Percentiles rank a stretch among this genome's conserved stretches.
Evolutionary conservation across 2,888 invertebrate species (phyloP).

Genomic region (Choristoneura rosaceana): DNA sequence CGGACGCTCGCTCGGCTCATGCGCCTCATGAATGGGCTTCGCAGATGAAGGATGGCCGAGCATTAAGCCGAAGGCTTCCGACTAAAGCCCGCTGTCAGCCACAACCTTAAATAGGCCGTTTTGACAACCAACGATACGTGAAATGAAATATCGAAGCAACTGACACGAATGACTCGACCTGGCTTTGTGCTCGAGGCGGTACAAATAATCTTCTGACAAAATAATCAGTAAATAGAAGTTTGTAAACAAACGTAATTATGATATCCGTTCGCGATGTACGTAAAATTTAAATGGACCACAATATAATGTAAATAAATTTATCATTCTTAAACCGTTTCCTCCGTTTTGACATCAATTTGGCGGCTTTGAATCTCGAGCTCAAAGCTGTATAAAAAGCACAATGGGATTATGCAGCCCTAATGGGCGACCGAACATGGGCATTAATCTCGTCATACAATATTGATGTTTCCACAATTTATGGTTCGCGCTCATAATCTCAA

Average conservation of each 20-base stretch:
- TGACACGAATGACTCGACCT: constrained; percentile 58
- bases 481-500: constrained; percentile 75
- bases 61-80: constrained; percentile 58
- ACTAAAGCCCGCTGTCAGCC: constrained; percentile 63
- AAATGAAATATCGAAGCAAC: constrained; percentile 78
- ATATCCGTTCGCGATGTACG: not conserved
- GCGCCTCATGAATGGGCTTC: constrained; percentile 67
- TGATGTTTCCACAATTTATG: constrained; percentile 82
- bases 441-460: constrained; percentile 84
- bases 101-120: constrained; percentile 67
- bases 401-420: constrained; percentile 82
- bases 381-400: constrained; percentile 77
- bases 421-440: constrained; percentile 83
- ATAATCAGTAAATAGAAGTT: constrained; percentile 27
- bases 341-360: constrained; percentile 70
- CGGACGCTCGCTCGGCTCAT: constrained; percentile 51
- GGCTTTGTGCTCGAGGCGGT: constrained; percentile 27
- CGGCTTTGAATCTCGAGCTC: constrained; percentile 66
- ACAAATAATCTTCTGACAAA: constrained; percentile 33
- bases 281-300: constrained; percentile 38
- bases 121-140: constrained; percentile 79
- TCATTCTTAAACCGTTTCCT: constrained; percentile 69
- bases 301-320: constrained; percentile 68
- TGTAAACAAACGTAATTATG: not conserved
- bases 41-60: constrained; percentile 76